Evolutionary conservation across 92 coral and sea anemone genomes (phyloP).

Genomic region (Ricordea florida): DNA sequence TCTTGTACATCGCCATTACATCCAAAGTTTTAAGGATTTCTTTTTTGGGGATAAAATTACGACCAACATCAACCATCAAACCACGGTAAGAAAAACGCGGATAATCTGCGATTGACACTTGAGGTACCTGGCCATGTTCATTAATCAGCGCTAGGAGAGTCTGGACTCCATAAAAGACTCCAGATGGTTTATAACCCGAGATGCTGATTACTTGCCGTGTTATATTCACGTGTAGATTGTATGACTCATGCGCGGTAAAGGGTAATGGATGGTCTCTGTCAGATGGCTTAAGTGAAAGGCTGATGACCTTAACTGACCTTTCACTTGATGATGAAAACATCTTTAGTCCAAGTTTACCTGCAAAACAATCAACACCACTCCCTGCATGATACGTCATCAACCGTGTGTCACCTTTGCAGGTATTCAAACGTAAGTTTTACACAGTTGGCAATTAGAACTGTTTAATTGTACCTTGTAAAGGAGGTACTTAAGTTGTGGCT

Average conservation of each 20-base stretch:
- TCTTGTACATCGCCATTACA: constrained; percentile 92
- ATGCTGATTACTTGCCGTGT: constrained; percentile 37
- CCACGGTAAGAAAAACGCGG: constrained; percentile 91
- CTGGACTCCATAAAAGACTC: constrained; percentile 88
- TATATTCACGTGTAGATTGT: constrained; percentile 40
- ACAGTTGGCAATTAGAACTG: no score
- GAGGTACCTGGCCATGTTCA: constrained; percentile 49
- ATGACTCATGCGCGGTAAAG: constrained; percentile 46
- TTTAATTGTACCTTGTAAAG: no score
- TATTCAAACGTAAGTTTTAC: no score
- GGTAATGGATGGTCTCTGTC: not conserved
- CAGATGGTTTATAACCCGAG: constrained; percentile 51
- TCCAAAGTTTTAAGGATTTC: constrained; percentile 81
- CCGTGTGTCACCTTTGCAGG: no score
- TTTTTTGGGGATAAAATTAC: constrained; percentile 79
- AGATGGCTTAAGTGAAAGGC: not conserved
- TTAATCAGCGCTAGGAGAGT: constrained; percentile 67
- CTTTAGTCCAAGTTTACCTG: not conserved
- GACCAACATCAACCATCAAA: constrained; percentile 90
- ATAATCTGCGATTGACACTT: constrained; percentile 63
- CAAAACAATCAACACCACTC: no score
- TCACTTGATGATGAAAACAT: not conserved
- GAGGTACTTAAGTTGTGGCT: no score
- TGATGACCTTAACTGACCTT: not conserved
- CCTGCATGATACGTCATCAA: no score